Evolutionary conservation across 2,113 vertebrate species (phyloP).

Genomic region (Podocnemis expansa): DNA sequence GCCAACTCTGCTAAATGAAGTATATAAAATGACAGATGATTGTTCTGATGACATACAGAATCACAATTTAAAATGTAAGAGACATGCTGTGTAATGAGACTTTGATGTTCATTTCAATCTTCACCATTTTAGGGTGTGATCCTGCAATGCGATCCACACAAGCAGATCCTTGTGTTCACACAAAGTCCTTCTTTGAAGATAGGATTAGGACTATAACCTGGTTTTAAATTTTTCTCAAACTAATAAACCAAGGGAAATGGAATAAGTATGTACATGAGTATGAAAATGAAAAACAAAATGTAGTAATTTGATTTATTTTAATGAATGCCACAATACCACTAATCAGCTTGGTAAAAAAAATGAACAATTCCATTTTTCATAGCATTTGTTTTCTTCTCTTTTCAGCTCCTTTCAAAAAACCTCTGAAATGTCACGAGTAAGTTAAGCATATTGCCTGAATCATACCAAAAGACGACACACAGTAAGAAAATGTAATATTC

Average conservation of each 20-base stretch:
- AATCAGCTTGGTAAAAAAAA: conserved; percentile 1
- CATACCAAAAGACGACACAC: too few species aligned
- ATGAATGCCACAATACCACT: not conserved
- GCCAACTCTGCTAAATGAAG: not conserved
- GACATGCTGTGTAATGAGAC: not conserved
- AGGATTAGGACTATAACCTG: not conserved
- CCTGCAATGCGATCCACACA: not conserved
- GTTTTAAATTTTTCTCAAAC: not conserved
- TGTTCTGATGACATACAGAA: not conserved
- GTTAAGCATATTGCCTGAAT: too few species aligned
- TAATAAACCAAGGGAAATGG: not conserved
- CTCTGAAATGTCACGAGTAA: too few species aligned
- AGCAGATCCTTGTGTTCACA: not conserved
- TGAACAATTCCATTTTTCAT: not conserved
- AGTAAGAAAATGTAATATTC: too few species aligned
- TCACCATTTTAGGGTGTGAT: not conserved
- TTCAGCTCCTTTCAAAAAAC: too few species aligned
- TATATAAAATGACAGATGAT: not conserved
- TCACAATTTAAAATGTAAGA: not conserved
- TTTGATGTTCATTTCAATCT: not conserved
- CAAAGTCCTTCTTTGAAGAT: not conserved
- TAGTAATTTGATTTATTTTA: not conserved
- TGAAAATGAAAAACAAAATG: not conserved
- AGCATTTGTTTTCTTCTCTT: not conserved
- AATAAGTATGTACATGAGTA: not conserved